phyloP scores from a whole-genome alignment of 2,888 invertebrate species.

The Clostera curtula region DNA sequence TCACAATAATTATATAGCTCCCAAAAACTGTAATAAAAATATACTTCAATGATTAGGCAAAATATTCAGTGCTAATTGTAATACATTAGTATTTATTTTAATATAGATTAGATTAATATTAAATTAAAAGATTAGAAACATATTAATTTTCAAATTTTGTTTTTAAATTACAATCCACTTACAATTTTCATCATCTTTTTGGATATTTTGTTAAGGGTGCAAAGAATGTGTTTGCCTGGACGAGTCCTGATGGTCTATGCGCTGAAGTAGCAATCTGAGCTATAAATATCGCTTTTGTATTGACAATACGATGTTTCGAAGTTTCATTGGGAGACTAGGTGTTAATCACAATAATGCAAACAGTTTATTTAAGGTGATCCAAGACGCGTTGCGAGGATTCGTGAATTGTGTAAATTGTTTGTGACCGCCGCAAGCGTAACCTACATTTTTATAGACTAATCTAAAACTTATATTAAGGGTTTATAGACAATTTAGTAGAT shows the following conservation, averaged over 20 bases:
- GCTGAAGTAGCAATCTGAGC: constrained; percentile 37
- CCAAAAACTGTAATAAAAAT: too few species aligned
- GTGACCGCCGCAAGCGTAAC: constrained; percentile 31
- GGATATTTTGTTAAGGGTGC: constrained; percentile 8
- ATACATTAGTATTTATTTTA: too few species aligned
- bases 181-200: constrained; percentile 63
- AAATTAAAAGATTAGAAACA: too few species aligned
- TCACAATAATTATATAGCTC: too few species aligned
- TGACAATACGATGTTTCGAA: constrained; percentile 59
- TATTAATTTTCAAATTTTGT: too few species aligned
- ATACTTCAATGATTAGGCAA: too few species aligned
- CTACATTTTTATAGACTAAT: constrained; percentile 34
- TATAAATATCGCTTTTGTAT: constrained; percentile 64
- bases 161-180: constrained; percentile 27
- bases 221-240: constrained; percentile 38
- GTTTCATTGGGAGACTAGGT: constrained; percentile 63
- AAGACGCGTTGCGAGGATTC: constrained; percentile 60
- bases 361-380: constrained; percentile 67
- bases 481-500: too few species aligned
- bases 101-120: too few species aligned
- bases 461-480: too few species aligned
- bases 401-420: constrained; percentile 68
- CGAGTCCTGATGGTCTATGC: constrained; percentile 55
- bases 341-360: constrained; percentile 69
- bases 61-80: too few species aligned